phyloP scores from a whole-genome alignment of 2,888 invertebrate genomes.

The Dendrolimus houi region DNA sequence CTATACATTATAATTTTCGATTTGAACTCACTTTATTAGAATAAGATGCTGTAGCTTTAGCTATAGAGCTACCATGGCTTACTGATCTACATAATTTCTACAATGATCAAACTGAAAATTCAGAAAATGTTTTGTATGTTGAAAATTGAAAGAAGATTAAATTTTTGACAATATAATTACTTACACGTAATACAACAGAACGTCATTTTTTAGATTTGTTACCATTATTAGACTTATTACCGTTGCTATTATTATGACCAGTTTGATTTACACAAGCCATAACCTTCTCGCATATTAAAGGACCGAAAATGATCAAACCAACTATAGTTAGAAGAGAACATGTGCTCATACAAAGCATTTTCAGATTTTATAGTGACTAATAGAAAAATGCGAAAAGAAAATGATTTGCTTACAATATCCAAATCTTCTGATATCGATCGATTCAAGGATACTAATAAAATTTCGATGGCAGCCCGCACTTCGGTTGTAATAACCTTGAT shows the following conservation, averaged over 20 bases:
- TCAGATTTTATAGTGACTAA: neutral
- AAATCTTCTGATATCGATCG: slow-evolving; percentile 6
- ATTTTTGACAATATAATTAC: no score
- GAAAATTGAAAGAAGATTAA: no score
- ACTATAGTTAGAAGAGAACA: slow-evolving; percentile 12
- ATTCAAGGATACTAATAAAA: slow-evolving; percentile 1
- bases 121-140: no score
- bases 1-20: no score
- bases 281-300: slow-evolving; percentile 20
- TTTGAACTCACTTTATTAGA: no score
- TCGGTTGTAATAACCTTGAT: slow-evolving; percentile 6
- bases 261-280: slow-evolving; percentile 5
- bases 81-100: no score
- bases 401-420: slow-evolving; percentile 14
- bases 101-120: no score
- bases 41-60: no score
- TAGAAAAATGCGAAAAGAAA: slow-evolving; percentile 1
- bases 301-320: slow-evolving; percentile 15
- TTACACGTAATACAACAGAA: no score
- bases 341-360: slow-evolving; percentile 18
- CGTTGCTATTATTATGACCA: neutral
- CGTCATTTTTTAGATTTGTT: no score
- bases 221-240: no score
- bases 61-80: no score
- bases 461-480: slow-evolving; percentile 5